Percentiles rank a stretch among this genome's conserved stretches.
phyloP scores from a whole-genome alignment of 2,113 vertebrate species.

The Tyrannus savana region DNA sequence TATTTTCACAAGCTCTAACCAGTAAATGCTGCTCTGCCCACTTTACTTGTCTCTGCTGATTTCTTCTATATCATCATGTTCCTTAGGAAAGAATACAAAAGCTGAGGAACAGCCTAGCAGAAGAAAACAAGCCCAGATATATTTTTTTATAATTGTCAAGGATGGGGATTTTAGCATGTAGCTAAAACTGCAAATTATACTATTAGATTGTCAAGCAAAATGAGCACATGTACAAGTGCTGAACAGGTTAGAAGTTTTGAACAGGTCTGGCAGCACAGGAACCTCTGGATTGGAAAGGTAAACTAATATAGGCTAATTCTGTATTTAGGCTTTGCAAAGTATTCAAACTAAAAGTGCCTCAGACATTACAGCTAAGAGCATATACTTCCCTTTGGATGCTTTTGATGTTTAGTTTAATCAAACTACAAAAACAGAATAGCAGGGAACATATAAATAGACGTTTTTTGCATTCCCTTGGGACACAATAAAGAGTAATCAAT shows the following conservation, averaged over 20 bases:
- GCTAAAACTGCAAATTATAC: not conserved
- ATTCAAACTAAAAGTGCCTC: not conserved
- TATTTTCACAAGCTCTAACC: not conserved
- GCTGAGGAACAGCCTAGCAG: not conserved
- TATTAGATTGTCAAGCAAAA: not conserved
- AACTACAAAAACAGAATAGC: conserved; percentile 41
- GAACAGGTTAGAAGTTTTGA: not conserved
- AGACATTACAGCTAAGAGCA: not conserved
- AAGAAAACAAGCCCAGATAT: not conserved
- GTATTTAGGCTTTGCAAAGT: not conserved
- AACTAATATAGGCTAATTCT: not conserved
- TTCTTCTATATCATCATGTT: not conserved
- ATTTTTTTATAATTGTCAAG: not conserved
- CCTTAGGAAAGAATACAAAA: not conserved
- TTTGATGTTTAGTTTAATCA: conserved; percentile 49
- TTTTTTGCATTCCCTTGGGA: conserved; percentile 54
- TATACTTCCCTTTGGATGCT: not conserved
- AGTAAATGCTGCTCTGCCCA: not conserved
- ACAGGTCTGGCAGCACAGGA: not conserved
- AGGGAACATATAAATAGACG: conserved; percentile 2
- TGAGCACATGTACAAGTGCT: not conserved
- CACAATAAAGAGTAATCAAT: conserved; percentile 70
- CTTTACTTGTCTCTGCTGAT: not conserved
- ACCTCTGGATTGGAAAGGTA: not conserved
- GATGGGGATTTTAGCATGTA: not conserved